These are phyloP conservation scores for Murina feae DNA, from an alignment of 2,113 vertebrate species.

Conservation along the genomic window DNA sequence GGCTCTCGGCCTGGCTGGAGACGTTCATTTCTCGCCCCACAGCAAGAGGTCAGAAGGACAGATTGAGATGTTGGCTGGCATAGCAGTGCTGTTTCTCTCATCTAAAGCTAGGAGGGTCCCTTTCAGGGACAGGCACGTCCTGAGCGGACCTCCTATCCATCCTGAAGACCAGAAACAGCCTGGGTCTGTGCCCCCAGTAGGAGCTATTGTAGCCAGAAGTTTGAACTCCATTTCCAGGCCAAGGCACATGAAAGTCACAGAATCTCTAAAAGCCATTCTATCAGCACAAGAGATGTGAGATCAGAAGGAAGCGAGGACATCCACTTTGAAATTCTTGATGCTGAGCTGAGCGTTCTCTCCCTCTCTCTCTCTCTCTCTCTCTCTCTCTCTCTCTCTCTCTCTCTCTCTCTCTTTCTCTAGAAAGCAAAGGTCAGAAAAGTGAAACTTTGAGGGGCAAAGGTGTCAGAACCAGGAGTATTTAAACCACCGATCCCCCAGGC, in stretches of 20 bases:
- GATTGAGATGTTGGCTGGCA: accelerated
- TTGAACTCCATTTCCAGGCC: not conserved
- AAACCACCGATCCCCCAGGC: not conserved
- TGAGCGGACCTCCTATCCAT: not conserved
- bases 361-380: no score
- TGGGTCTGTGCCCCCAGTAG: not conserved
- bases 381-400: no score
- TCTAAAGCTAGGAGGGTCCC: not conserved
- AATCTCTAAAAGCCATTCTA: not conserved
- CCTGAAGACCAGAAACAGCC: not conserved
- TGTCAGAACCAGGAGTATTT: not conserved
- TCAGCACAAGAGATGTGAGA: not conserved
- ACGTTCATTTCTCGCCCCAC: not conserved
- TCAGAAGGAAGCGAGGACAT: not conserved
- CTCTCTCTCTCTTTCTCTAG: no score
- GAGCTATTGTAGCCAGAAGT: not conserved
- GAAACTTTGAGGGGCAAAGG: not conserved
- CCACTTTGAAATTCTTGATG: not conserved
- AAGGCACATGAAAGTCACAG: not conserved
- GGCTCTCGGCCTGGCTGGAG: not conserved
- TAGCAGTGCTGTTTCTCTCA: not conserved
- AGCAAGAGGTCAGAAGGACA: not conserved
- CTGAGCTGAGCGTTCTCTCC: not conserved
- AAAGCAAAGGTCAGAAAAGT: slow-evolving; percentile 17
- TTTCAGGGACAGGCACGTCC: not conserved